Base-by-base conservation (phyloP, 2,888 invertebrate species). In the Eubasilissa splendida region DNA sequence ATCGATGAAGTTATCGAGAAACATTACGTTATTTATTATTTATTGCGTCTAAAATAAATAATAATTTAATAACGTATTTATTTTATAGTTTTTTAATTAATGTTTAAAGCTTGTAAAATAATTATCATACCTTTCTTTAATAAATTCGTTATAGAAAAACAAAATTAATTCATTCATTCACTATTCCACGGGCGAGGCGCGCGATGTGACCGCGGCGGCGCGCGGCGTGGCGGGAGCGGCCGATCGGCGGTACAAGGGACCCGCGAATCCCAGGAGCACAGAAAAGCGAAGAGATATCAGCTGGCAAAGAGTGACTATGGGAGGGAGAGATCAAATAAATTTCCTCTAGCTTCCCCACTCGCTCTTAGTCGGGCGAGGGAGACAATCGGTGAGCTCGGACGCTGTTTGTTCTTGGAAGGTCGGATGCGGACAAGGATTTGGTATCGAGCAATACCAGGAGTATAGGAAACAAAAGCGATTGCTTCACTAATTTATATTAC, bases 341-440 rank as follows among this genome's bases (percentile, higher is more conserved):
- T 33, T 12, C 68, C 50, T 53, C 70, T 70, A 11, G 10, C 70
- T 8, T 53, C 50, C 70, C 4, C 70, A 53, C 70, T 70, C 52
- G 70, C 70, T 14, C 70, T 53, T 22, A 31, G 53, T n/a, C 54
- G 70, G 54, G 70, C 14, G 70, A 53, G 70, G 31, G 70, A 54
- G 53, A 70, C 54, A 70, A 70, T 70, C 70, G 54, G 53, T 14
- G 54, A 4, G 50, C 22, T 70, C 53, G 53, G 14, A 33, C 70
- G 54, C 53, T n/a, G 70, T 8, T 10, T 22, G 52, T 22, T 70
- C 54, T 54, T 31, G 70, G 70, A 70, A 70, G 70, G 70, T 70
- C 70, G 70, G 70, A 70, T 31, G 70, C 70, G 70, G 70, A 70
- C 70, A 70, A 53, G 53, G 70, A 70, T 54, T 70, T 53, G 70